Evolutionary conservation across 2,113 vertebrate genomes (phyloP).

Genomic region (Gallinago media): DNA sequence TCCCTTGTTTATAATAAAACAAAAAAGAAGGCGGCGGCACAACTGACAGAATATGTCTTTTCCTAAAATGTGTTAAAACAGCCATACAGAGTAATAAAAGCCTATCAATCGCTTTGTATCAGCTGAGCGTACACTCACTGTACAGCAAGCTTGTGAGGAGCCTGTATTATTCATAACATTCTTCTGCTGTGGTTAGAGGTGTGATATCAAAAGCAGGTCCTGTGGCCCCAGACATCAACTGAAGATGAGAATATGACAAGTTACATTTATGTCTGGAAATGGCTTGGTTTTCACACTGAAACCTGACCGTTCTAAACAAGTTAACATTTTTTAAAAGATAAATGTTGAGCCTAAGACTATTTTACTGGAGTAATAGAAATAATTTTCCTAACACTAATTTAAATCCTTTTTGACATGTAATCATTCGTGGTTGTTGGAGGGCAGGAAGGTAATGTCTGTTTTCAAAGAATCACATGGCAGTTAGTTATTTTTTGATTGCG

Average conservation of each 20-base stretch:
- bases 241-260: not conserved
- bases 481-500: not conserved
- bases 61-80: not conserved
- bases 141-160: not conserved
- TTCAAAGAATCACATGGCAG: not conserved
- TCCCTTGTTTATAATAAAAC: not conserved
- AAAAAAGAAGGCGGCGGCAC: not conserved
- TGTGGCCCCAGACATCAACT: not conserved
- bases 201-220: conserved; percentile 20
- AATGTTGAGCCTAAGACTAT: not conserved
- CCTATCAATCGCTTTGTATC: not conserved
- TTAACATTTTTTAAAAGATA: not conserved
- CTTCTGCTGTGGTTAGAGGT: conserved; percentile 26
- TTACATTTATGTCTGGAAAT: not conserved
- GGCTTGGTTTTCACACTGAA: not conserved
- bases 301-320: not conserved
- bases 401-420: not conserved
- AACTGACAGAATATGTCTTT: not conserved
- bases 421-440: not conserved
- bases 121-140: not conserved
- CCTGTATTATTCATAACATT: not conserved
- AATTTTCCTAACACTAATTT: not conserved
- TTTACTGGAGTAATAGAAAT: not conserved
- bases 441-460: not conserved
- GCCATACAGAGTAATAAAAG: not conserved